Conservation (phyloP, 2,888 invertebrate genomes). For the Heliconius erato region DNA sequence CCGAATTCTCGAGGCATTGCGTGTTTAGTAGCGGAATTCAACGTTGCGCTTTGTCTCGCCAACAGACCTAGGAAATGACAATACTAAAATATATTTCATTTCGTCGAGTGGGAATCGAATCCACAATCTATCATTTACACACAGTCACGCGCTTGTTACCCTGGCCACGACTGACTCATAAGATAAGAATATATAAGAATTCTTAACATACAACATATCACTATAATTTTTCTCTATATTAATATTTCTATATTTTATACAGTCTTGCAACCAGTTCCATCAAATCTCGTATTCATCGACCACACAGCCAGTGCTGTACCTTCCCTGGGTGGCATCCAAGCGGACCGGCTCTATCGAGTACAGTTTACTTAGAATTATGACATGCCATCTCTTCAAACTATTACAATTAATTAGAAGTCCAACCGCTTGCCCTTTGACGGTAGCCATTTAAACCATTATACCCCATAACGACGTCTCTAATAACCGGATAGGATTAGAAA, state of each 20-base stretch:
- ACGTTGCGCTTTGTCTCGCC: no score
- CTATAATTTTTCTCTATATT: not conserved
- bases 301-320: conserved; percentile 24
- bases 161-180: no score
- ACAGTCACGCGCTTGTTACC: no score
- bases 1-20: no score
- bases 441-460: conserved; percentile 65
- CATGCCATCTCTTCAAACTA: conserved; percentile 71
- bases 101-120: no score
- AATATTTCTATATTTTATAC: not conserved
- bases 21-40: no score
- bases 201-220: not conserved
- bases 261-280: not conserved
- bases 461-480: conserved; percentile 36
- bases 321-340: conserved; percentile 40
- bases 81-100: no score
- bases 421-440: conserved; percentile 60
- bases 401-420: conserved; percentile 74
- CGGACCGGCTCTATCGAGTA: conserved; percentile 44
- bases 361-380: conserved; percentile 71
- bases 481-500: conserved; percentile 44
- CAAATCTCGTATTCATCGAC: conserved; percentile 18
- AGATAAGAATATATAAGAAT: no score
- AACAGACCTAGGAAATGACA: no score
- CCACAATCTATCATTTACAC: no score